Evolutionary conservation across 2,113 vertebrate genomes (phyloP).

Genomic region (Catharus minimus): DNA sequence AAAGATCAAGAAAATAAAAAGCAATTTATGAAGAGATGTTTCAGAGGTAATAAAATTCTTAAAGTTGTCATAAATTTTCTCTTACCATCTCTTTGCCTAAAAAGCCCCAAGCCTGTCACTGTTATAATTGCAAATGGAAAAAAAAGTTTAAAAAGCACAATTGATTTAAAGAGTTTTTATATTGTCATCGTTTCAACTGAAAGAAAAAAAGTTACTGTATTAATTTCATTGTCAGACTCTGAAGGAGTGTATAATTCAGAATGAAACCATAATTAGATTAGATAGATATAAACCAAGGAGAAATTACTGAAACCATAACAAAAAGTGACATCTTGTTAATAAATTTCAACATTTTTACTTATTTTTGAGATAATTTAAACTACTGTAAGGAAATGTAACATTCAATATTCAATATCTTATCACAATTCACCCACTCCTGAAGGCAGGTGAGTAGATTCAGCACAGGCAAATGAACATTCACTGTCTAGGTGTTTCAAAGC

Average conservation of each 20-base stretch:
- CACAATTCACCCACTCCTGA: neutral
- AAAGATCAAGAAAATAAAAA: slow-evolving; percentile 33
- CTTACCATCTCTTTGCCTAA: neutral
- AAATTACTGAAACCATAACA: neutral
- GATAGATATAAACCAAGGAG: slow-evolving; percentile 37
- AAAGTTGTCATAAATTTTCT: slow-evolving; percentile 23
- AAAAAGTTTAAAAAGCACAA: neutral
- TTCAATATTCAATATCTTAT: neutral
- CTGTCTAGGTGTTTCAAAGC: neutral
- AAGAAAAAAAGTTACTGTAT: neutral
- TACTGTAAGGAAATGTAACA: neutral
- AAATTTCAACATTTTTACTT: neutral
- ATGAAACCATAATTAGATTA: slow-evolving; percentile 31
- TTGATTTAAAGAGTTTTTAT: slow-evolving; percentile 32
- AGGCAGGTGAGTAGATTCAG: neutral
- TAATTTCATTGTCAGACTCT: slow-evolving; percentile 29
- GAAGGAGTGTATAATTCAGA: slow-evolving; percentile 34
- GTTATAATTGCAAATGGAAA: neutral
- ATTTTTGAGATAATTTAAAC: neutral
- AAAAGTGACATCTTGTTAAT: neutral
- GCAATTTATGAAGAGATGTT: slow-evolving; percentile 50
- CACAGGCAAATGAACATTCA: neutral
- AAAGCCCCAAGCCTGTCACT: neutral
- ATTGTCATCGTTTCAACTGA: slow-evolving; percentile 10
- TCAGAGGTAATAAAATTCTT: slow-evolving; percentile 57